Percentiles rank a stretch among this genome's conserved stretches.
Conservation (phyloP, 2,888 invertebrate genomes). For the Cybosia mesomella region DNA sequence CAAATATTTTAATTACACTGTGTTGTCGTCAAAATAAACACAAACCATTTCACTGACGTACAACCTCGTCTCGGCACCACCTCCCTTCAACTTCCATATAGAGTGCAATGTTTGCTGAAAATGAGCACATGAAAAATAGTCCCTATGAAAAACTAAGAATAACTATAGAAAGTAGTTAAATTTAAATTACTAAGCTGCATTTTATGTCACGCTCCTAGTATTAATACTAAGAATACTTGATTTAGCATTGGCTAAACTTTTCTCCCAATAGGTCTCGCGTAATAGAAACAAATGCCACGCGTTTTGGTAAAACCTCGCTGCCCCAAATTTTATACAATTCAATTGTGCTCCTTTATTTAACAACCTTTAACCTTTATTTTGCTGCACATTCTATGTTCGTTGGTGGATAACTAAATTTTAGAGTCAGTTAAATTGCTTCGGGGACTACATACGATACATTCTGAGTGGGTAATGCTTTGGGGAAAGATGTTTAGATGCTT, state of each 20-base stretch:
- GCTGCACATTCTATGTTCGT: conserved; percentile 26
- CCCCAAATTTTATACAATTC: conserved; percentile 9
- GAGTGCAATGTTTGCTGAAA: too few relatives aligned
- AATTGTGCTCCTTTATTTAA: conserved; percentile 19
- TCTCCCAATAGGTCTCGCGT: not conserved
- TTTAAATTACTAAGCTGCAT: not conserved
- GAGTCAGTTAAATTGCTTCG: conserved; percentile 48
- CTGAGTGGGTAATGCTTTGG: conserved; percentile 36
- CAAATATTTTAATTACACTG: too few relatives aligned
- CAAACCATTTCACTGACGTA: too few relatives aligned
- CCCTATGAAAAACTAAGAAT: too few relatives aligned
- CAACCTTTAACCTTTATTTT: conserved; percentile 31
- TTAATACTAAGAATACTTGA: not conserved
- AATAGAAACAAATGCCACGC: not conserved
- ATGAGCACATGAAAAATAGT: too few relatives aligned
- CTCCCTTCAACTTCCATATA: too few relatives aligned
- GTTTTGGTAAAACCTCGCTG: not conserved
- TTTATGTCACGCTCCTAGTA: not conserved
- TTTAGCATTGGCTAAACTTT: not conserved
- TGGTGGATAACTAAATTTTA: conserved; percentile 49
- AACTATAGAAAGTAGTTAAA: too few relatives aligned
- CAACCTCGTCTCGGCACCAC: too few relatives aligned
- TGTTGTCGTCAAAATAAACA: too few relatives aligned
- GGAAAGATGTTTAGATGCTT: conserved; percentile 33
- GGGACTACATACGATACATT: conserved; percentile 38